These are phyloP conservation scores for Acrocyrtus sp. DNA, from an alignment of 2,888 invertebrate genomes.

Conservation along the genomic window DNA sequence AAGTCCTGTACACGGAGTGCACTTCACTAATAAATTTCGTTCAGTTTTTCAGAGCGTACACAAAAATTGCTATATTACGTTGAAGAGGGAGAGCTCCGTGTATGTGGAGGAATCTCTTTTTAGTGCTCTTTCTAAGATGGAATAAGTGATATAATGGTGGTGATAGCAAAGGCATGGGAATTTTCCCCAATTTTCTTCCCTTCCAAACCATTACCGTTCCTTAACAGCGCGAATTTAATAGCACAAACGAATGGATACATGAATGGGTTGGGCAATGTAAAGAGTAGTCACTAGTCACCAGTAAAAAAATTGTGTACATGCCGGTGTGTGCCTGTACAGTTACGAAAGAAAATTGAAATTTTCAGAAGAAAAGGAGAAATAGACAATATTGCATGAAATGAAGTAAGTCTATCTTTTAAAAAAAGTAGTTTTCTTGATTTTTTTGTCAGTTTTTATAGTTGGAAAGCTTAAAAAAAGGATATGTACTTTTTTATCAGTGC, in stretches of 20 bases:
- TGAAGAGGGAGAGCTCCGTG: too few relatives aligned
- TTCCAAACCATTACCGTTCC: conserved; percentile 44
- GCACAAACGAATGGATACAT: too few relatives aligned
- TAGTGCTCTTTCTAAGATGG: background rate
- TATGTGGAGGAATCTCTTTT: too few relatives aligned
- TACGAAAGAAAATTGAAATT: background rate
- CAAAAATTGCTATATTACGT: background rate
- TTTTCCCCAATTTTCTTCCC: conserved; percentile 33
- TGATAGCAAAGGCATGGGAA: conserved; percentile 25
- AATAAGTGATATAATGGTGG: background rate
- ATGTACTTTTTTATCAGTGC: background rate
- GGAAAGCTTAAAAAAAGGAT: background rate
- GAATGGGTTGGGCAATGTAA: too few relatives aligned
- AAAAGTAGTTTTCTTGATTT: too few relatives aligned
- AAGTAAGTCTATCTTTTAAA: background rate
- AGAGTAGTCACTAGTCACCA: too few relatives aligned
- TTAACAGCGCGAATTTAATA: background rate
- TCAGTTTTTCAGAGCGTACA: background rate
- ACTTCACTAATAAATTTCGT: background rate
- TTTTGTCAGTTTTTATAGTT: too few relatives aligned
- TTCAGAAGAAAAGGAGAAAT: too few relatives aligned
- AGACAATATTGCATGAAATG: too few relatives aligned
- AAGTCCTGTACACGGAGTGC: background rate
- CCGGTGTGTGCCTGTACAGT: background rate
- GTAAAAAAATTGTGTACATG: too few relatives aligned